Percentiles rank a stretch among this genome's conserved stretches.
Conservation (phyloP, 2,888 invertebrate genomes). For the Minunthozetes semirufus region DNA sequence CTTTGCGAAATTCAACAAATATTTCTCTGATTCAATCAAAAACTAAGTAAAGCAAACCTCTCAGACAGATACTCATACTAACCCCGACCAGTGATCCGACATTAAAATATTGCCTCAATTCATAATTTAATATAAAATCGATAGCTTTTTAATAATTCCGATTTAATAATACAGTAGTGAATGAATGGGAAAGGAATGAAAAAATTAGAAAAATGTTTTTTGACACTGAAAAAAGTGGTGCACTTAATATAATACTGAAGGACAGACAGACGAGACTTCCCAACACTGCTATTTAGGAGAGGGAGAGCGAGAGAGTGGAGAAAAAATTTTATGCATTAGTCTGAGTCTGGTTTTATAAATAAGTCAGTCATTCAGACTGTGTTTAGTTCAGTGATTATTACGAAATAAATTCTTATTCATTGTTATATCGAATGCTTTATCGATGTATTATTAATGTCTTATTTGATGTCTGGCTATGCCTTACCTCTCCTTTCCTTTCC, state of each 20-base stretch:
- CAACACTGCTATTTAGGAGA: background rate
- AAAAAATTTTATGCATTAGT: slow-evolving; percentile 8
- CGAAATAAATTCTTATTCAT: background rate
- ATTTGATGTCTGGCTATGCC: background rate
- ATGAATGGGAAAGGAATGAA: background rate
- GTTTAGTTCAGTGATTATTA: slow-evolving; percentile 1
- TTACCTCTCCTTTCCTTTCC: background rate
- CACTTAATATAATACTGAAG: background rate
- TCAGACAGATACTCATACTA: too few relatives aligned
- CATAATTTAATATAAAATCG: background rate
- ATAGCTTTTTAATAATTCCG: background rate
- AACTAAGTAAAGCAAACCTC: too few relatives aligned
- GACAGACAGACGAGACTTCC: slow-evolving; percentile 5
- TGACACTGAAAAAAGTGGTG: slow-evolving; percentile 7
- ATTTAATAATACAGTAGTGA: background rate
- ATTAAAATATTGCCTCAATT: background rate
- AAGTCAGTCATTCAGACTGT: background rate
- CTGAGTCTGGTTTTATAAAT: slow-evolving; percentile 26
- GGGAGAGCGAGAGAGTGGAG: too few relatives aligned
- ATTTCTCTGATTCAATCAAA: too few relatives aligned
- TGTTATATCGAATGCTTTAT: background rate
- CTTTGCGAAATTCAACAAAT: too few relatives aligned
- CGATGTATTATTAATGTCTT: background rate
- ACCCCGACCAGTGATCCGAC: too few relatives aligned
- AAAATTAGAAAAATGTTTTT: background rate